Base-by-base conservation (phyloP, 2,113 vertebrate species). In the Hoplias malabaricus region DNA sequence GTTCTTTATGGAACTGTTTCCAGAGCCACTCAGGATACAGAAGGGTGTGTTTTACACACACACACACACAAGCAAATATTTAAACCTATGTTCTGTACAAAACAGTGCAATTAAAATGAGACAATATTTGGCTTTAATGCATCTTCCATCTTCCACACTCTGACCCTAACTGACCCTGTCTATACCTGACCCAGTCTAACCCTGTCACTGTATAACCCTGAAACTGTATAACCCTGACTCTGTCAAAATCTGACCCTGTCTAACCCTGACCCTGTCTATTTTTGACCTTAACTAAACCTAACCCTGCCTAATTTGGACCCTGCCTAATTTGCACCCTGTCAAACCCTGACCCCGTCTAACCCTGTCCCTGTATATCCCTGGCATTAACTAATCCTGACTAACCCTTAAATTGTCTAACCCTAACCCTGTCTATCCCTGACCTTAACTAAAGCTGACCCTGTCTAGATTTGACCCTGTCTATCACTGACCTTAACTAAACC, bases 11-110 rank as follows among this genome's bases (percentile, higher is more conserved):
- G 14, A 1, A 0, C 3, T 12, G n/a, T 86, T 19, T 73, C 2
- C 9, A 29, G 42, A 25, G 9, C 72, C 62, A 19, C 31, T 12
- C 50, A 74, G 54, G 69, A 87, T 21, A 53, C 10, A 2, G 86
- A 89, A 48, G 31, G 86, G 88, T 89, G 88, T 86, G 87, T 77
- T 62, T 12, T 27, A 3, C 1, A 69, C 19, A 53, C 6, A 33
- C 27, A 48, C 40, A 31, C 25, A 23, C 23, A 38, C 12, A 43
- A 25, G 25, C 4, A 29, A 2, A 7, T 12, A 56, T 27, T n/a
- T n/a, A n/a, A n/a, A n/a, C n/a, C n/a, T n/a, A n/a, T n/a, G n/a
- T n/a, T n/a, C n/a, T n/a, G n/a, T n/a, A n/a, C n/a, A n/a, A n/a
- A n/a, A n/a, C n/a, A n/a, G 38, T 40, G 9, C 9, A 11, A 1